Evolutionary conservation across 1,140 invertebrate genomes (phyloP), one percentile per base, ranked within the genome.

Genomic region (Achroia grisella): DNA sequence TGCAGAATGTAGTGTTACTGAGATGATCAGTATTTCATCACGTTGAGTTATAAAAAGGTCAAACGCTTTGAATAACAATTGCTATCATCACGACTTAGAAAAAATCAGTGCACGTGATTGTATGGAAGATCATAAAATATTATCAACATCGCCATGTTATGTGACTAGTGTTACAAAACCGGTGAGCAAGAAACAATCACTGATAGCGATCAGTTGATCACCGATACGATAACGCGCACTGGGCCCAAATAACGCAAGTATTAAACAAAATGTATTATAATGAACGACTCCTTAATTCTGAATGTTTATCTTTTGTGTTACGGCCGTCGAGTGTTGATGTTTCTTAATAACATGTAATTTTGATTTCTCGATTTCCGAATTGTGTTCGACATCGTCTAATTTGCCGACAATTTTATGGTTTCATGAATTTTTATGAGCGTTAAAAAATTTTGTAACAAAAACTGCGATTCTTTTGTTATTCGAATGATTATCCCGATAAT

Each of bases 341-440:
- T 67, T 66, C 61, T 68, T 82, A 81, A 85, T 85, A 78, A 82
- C 63, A 82, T 85, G 52, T 75, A 77, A 85, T 85, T 85, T 81
- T 48, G 52, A 56, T 75, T 74, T 65, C 62, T 60, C 64, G 64
- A 74, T 75, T 74, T 71, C 67, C 66, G 62, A 76, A 75, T 68
- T 68, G 44, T 69, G 70, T 71, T 77, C 65, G 61, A 67, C 68
- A 64, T 62, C 59, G 60, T 54, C 71, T 71, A 75, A 75, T 72
- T 65, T 43, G 44, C 56, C 48, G 40, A 55, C 58, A 56, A 59
- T 62, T 55, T 64, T 63, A 44, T 54, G 54, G 39, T 57, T 61
- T 58, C 61, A 55, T 67, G 71, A 63, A 71, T 71, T 70, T 68
- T 64, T 64, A 64, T 66, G 55, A 42, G 31, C 47, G 46, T 48